A percentile compares a stretch with the other conserved stretches of the same genome.
Conservation (phyloP, 2,113 vertebrate species). For the Alligator mississippiensis region DNA sequence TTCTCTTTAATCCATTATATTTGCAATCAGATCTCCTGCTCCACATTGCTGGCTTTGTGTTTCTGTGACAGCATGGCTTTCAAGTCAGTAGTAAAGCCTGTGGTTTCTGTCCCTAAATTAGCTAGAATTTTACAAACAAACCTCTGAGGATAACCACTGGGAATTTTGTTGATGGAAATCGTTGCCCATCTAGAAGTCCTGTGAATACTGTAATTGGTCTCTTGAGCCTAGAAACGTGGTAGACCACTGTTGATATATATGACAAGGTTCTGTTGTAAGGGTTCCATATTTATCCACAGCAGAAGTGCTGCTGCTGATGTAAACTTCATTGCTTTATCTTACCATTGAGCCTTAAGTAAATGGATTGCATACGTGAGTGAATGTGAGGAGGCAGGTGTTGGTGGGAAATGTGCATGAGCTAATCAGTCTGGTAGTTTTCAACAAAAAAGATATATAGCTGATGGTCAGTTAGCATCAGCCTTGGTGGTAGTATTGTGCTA, state of each 20-base stretch:
- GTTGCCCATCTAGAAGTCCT: neutral
- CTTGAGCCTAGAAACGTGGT: neutral
- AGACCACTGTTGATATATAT: neutral
- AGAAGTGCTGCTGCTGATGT: no score
- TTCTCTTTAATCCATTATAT: neutral
- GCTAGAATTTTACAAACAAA: neutral
- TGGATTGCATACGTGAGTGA: neutral
- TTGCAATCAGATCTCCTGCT: neutral
- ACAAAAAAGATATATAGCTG: no score
- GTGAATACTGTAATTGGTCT: neutral
- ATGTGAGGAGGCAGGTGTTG: neutral
- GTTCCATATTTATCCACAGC: neutral
- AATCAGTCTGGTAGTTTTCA: neutral
- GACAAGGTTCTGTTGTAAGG: neutral
- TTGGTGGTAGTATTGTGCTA: neutral
- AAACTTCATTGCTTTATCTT: neutral
- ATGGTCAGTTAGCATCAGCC: neutral
- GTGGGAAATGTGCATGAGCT: no score
- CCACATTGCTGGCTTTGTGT: neutral
- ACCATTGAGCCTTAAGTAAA: no score
- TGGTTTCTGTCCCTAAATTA: neutral
- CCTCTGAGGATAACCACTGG: neutral
- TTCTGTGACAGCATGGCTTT: neutral
- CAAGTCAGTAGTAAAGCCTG: neutral
- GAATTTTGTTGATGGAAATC: neutral